Evolutionary conservation across 2,113 vertebrate genomes (phyloP).

Genomic region (Maccullochella peelii): DNA sequence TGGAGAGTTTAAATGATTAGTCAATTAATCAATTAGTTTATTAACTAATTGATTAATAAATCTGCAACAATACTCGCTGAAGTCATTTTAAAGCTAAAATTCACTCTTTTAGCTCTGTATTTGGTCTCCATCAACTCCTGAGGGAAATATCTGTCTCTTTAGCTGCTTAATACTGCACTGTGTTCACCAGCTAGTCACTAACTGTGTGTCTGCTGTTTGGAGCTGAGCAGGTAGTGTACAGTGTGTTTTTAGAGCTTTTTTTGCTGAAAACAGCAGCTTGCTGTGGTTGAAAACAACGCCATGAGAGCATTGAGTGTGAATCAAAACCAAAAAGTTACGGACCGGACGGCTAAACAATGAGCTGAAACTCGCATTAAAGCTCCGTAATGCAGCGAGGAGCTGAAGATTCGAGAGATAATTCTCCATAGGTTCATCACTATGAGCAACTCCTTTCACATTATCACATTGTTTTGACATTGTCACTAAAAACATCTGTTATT

Average conservation of each 20-base stretch:
- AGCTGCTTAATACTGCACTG: background rate
- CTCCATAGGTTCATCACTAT: background rate
- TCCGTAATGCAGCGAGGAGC: background rate
- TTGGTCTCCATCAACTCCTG: no score
- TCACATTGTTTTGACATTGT: no score
- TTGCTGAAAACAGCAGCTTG: background rate
- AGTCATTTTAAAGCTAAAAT: background rate
- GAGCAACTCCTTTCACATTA: background rate
- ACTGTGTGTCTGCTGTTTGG: background rate
- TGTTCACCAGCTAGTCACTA: background rate
- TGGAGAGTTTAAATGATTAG: background rate
- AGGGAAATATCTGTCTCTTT: no score
- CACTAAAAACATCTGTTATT: no score
- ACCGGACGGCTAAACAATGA: background rate
- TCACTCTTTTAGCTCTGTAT: no score
- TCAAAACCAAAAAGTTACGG: background rate
- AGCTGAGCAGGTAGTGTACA: background rate
- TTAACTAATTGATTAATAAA: background rate
- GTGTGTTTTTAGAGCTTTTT: background rate
- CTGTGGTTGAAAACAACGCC: background rate
- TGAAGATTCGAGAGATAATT: background rate
- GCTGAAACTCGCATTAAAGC: background rate
- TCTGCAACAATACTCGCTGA: background rate
- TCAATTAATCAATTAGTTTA: background rate
- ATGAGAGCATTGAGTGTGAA: background rate